Conservation (phyloP, 2,797 vertebrate species). For the Orestias chungarensis region DNA sequence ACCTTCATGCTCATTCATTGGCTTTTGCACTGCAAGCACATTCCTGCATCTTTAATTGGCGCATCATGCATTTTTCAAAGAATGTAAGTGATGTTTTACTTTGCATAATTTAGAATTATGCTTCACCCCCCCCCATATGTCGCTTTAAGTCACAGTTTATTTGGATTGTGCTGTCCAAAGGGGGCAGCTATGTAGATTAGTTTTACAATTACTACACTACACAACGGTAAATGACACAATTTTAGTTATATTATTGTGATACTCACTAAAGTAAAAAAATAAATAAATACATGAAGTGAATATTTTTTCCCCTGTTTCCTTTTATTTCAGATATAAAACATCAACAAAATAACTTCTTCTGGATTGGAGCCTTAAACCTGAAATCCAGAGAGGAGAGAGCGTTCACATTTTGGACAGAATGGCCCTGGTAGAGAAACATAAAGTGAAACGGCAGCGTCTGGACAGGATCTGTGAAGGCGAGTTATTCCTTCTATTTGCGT, state of each 20-base stretch:
- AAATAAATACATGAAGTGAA: conserved; percentile 1
- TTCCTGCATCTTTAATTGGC: conserved; percentile 11
- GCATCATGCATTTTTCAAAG: conserved; percentile 6
- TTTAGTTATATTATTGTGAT: not conserved
- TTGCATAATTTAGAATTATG: conserved; percentile 30
- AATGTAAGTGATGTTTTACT: conserved; percentile 5
- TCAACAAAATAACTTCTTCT: conserved; percentile 54
- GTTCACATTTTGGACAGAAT: conserved; percentile 56
- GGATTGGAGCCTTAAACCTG: conserved; percentile 45
- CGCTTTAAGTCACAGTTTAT: conserved; percentile 19
- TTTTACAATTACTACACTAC: not conserved
- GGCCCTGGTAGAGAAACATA: conserved; percentile 85
- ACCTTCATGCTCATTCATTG: conserved; percentile 11
- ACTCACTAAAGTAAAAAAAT: not conserved
- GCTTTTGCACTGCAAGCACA: not conserved
- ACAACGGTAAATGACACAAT: not conserved
- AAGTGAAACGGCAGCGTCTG: conserved; percentile 84
- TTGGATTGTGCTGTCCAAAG: conserved; percentile 8
- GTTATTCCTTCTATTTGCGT: conserved; percentile 45
- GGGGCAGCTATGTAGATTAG: conserved; percentile 10
- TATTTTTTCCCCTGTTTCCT: conserved; percentile 21
- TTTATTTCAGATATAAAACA: conserved; percentile 60
- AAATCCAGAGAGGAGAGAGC: conserved; percentile 42
- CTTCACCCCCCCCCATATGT: not conserved
- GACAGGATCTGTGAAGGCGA: conserved; percentile 86